Evolutionary conservation across 2,797 vertebrate genomes (phyloP), one percentile per base, ranked within the genome.

Genomic region (Spinus pinus): DNA sequence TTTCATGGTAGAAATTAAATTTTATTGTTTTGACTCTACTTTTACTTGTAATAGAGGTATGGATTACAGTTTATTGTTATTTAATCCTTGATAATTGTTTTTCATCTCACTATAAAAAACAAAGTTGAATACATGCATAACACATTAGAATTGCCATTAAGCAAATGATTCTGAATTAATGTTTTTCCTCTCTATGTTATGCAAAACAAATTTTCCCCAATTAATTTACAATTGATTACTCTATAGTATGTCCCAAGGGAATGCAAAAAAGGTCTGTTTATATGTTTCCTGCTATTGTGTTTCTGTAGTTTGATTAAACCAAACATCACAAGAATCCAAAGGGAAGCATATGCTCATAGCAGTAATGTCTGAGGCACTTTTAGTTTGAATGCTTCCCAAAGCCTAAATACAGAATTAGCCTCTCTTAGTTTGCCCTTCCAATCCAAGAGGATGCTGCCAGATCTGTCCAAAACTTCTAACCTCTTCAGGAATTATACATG

Each of bases 221-320:
- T 98, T 98, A 98, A 97, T 98, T 96, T 97, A 91, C 94, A 98
- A 97, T 97, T 97, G 97, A 98, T 98, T 97, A 82, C 86, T 96
- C 88, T 95, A 54, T 95, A 85, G 88, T 95, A 66, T 95, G 93
- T 94, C 97, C 62, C 62, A 95, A 96, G 95, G 96, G 97, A 97
- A 93, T 86, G 47, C 77, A 79, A 77, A 62, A 85, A 46, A 53
- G 53, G 39, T 86, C 44, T 73, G 70, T 89, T 91, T 94, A 31
- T 94, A 33, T 89, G 61, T 94, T 86, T 9, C 74, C 46, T 62
- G 57, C 66, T 93, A 93, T 92, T 96, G 71, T 44, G 46, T 95
- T 96, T 95, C 81, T 94, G 88, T 66, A 74, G 77, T 93, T 83
- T 97, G 94, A 97, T 94, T 97, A 95, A 94, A 65, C 33, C 90